A percentile compares a stretch with the other conserved stretches of the same genome.
Conservation (phyloP, 2,888 invertebrate genomes). For the Meteorus cinctellus region DNA sequence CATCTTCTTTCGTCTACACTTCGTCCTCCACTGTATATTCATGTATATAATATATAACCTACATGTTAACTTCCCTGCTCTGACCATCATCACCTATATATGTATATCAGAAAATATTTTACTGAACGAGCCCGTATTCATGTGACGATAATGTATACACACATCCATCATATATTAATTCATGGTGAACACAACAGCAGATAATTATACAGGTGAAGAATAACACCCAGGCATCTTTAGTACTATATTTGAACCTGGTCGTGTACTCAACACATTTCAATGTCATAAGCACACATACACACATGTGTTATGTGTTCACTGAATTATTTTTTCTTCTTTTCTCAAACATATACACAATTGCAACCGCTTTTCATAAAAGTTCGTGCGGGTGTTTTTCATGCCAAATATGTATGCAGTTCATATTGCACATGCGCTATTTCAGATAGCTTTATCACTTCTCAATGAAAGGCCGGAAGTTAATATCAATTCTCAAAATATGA, state of each 20-base stretch:
- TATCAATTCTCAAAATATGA: conserved; percentile 30
- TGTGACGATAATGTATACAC: conserved; percentile 30
- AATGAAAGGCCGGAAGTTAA: neutral
- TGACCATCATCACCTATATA: conserved; percentile 32
- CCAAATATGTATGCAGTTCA: neutral
- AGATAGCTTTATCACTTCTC: neutral
- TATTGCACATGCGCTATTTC: conserved; percentile 8
- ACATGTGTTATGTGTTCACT: conserved; percentile 5
- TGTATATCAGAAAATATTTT: conserved; percentile 14
- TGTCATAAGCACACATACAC: neutral
- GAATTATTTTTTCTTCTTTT: neutral
- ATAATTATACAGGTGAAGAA: conserved; percentile 66
- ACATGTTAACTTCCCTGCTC: neutral
- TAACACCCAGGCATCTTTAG: conserved; percentile 54
- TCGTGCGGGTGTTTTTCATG: too few relatives aligned
- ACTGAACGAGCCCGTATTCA: neutral
- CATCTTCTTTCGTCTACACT: conserved; percentile 15
- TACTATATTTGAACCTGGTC: neutral
- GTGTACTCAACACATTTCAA: conserved; percentile 5
- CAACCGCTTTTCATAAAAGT: too few relatives aligned
- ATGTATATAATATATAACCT: conserved; percentile 2
- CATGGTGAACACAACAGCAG: conserved; percentile 56
- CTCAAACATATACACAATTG: neutral
- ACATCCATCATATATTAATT: conserved; percentile 34
- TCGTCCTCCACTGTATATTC: neutral